Evolutionary conservation across 2,888 invertebrate species (phyloP).

Genomic region (Corbicula japonica): DNA sequence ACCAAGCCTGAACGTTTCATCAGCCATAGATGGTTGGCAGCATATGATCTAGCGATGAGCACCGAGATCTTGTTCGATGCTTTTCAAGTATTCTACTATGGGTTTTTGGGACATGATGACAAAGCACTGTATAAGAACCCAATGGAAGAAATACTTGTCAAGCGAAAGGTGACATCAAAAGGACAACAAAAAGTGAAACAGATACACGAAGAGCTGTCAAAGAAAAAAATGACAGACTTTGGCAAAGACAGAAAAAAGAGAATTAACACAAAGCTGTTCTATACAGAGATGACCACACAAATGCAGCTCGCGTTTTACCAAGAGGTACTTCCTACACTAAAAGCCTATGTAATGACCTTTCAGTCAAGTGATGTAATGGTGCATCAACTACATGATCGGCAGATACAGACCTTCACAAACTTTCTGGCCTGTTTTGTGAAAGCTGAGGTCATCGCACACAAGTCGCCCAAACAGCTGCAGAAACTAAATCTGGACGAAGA

Average conservation of each 20-base stretch:
- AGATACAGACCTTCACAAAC: background rate
- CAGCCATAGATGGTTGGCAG: constrained; percentile 54
- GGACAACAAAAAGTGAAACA: constrained; percentile 1
- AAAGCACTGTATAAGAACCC: background rate
- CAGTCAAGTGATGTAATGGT: background rate
- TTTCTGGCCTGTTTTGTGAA: constrained; percentile 15
- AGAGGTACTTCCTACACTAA: constrained; percentile 18
- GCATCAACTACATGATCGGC: background rate
- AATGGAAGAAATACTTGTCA: background rate
- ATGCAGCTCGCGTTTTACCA: constrained; percentile 12
- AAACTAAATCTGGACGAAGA: background rate
- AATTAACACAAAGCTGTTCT: constrained; percentile 9
- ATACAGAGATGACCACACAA: background rate
- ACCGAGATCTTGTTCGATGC: constrained; percentile 28
- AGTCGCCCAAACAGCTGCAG: background rate
- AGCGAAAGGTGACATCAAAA: background rate
- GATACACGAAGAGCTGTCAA: background rate
- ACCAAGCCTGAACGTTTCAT: constrained; percentile 55
- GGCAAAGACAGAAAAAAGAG: constrained; percentile 7
- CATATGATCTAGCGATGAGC: constrained; percentile 41
- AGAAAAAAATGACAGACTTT: constrained; percentile 30
- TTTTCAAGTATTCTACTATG: constrained; percentile 25
- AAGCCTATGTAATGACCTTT: constrained; percentile 33
- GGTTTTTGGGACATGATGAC: constrained; percentile 4
- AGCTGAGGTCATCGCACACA: background rate